A percentile compares a stretch with the other conserved stretches of the same genome.
phyloP scores from a whole-genome alignment of 1,140 invertebrate species.

The Anagrus nilaparvatae region DNA sequence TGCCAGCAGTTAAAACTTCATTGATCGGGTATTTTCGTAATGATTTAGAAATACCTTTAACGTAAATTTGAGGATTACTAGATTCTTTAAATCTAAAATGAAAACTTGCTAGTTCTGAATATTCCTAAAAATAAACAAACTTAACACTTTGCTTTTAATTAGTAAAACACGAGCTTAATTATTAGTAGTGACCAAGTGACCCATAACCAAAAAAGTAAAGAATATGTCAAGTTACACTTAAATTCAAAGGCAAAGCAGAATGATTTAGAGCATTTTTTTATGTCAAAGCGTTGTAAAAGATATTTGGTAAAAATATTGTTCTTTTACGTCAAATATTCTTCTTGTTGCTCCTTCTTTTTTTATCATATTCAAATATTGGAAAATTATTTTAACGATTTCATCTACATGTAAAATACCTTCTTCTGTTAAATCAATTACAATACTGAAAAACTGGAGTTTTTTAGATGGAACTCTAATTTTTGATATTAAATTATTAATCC shows the following conservation, averaged over 20 bases:
- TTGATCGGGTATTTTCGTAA: slow-evolving; percentile 72
- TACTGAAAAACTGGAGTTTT: slow-evolving; percentile 82
- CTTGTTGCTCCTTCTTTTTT: slow-evolving; percentile 61
- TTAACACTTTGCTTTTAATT: not conserved
- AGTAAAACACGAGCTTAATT: too few relatives aligned
- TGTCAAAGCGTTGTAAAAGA: too few relatives aligned
- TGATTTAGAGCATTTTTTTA: too few relatives aligned
- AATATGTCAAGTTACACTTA: too few relatives aligned
- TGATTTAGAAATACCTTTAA: slow-evolving; percentile 51
- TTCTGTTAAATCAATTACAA: slow-evolving; percentile 85
- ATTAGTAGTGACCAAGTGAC: too few relatives aligned
- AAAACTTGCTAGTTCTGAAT: slow-evolving; percentile 64
- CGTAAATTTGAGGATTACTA: slow-evolving; percentile 66
- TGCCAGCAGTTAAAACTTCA: slow-evolving; percentile 70
- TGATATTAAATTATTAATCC: slow-evolving; percentile 78
- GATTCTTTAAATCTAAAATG: slow-evolving; percentile 88
- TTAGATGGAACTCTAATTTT: slow-evolving; percentile 64
- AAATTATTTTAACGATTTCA: slow-evolving; percentile 75
- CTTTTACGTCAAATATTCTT: slow-evolving; percentile 70
- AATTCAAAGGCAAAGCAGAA: too few relatives aligned
- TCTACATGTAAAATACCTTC: slow-evolving; percentile 78
- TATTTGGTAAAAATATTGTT: slow-evolving; percentile 2
- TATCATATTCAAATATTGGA: slow-evolving; percentile 85
- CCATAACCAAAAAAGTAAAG: too few relatives aligned
- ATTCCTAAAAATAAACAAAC: slow-evolving; percentile 50